Evolutionary conservation across 2,797 vertebrate genomes (phyloP).

Genomic region (Cynodonichthys magdalenae): DNA sequence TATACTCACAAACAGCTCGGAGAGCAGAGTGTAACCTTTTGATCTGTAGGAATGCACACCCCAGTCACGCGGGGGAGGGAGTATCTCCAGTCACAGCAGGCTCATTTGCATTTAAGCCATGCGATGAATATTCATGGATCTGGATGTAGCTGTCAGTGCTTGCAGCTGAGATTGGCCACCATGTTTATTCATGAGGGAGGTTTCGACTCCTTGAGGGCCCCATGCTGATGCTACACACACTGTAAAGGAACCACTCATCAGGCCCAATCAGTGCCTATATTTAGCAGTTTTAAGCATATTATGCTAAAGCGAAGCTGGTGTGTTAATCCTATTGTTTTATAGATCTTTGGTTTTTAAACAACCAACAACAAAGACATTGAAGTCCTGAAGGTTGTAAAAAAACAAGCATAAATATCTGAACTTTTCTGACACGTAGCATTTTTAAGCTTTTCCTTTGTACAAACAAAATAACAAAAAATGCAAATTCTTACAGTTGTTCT

Average conservation of each 20-base stretch:
- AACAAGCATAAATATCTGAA: background rate
- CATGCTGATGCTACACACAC: constrained; percentile 30
- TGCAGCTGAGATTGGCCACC: constrained; percentile 39
- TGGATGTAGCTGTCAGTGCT: constrained; percentile 68
- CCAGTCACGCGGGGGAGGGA: constrained; percentile 36
- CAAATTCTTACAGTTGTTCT: background rate
- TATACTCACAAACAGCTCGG: constrained; percentile 35
- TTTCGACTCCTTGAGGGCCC: constrained; percentile 34
- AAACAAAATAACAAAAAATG: background rate
- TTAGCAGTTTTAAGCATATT: constrained; percentile 36
- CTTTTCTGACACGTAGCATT: background rate
- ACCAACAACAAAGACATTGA: background rate
- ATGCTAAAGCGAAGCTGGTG: background rate
- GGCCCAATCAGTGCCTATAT: constrained; percentile 27
- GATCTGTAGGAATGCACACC: constrained; percentile 52
- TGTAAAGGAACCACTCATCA: constrained; percentile 29
- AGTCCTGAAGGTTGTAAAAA: background rate
- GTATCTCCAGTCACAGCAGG: constrained; percentile 61
- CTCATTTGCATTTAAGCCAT: constrained; percentile 63
- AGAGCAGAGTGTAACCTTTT: constrained; percentile 59
- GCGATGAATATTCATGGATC: constrained; percentile 73
- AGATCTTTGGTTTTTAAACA: no score
- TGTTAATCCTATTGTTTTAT: background rate
- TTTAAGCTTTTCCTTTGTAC: background rate
- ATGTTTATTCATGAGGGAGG: constrained; percentile 71